Evolutionary conservation across 2,113 vertebrate genomes (phyloP).

Genomic region (Acanthisitta chloris): DNA sequence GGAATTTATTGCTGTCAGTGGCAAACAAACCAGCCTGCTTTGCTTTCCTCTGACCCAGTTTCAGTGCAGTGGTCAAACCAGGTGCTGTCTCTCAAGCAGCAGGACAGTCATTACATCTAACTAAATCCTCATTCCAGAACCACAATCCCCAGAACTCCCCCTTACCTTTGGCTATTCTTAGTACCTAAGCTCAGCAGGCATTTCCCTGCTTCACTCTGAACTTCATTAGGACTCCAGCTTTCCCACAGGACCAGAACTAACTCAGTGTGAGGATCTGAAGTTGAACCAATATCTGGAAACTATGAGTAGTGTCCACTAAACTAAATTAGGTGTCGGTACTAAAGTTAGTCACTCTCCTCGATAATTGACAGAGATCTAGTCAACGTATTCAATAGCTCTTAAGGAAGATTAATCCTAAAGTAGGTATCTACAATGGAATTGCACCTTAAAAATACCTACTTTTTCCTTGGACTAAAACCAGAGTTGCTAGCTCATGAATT

Average conservation of each 20-base stretch:
- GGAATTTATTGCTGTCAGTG: background rate
- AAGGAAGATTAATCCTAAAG: background rate
- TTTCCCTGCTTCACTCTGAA: background rate
- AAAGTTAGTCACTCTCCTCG: background rate
- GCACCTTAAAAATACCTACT: background rate
- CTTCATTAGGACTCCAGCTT: background rate
- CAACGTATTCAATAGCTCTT: background rate
- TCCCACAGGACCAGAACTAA: background rate
- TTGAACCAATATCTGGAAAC: background rate
- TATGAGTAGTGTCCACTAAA: background rate
- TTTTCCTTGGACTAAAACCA: background rate
- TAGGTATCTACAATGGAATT: background rate
- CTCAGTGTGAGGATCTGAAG: background rate
- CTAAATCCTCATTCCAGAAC: background rate
- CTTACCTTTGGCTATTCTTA: background rate
- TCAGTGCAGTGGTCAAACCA: background rate
- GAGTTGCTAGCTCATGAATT: background rate
- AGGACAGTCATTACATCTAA: background rate
- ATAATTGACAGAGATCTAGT: background rate
- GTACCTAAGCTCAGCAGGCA: background rate
- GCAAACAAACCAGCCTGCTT: background rate
- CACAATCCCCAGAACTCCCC: background rate
- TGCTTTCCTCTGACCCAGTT: background rate
- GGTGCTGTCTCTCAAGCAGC: background rate
- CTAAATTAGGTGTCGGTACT: background rate